A percentile compares a stretch with the other conserved stretches of the same genome.
Evolutionary conservation across 2,797 vertebrate genomes (phyloP).

Genomic region (Enoplosus armatus): DNA sequence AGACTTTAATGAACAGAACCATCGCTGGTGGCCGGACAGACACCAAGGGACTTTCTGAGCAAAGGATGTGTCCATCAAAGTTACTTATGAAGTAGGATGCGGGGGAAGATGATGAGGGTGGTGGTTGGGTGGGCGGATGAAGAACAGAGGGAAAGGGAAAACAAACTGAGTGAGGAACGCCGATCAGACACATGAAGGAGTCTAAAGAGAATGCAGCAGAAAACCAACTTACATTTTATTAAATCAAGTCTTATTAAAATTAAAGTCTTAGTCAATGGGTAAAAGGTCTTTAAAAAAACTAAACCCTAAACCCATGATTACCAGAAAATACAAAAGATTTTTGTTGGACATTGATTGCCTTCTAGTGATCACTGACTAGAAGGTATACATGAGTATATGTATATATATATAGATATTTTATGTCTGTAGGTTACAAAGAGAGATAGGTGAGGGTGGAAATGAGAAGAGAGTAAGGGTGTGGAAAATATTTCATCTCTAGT

Average conservation of each 20-base stretch:
- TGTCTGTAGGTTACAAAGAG: background rate
- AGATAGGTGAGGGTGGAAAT: background rate
- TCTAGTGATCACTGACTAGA: background rate
- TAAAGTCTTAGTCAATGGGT: background rate
- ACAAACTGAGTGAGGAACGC: background rate
- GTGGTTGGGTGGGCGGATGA: conserved; percentile 12
- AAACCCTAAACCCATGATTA: background rate
- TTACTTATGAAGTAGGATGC: conserved; percentile 59
- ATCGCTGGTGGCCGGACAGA: conserved; percentile 57
- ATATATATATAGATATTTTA: no score
- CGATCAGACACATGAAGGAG: background rate
- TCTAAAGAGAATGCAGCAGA: background rate
- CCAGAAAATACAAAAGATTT: background rate
- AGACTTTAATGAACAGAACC: conserved; percentile 79
- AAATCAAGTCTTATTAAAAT: background rate
- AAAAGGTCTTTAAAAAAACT: background rate
- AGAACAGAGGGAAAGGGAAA: conserved; percentile 21
- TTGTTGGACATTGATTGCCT: background rate
- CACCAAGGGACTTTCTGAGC: conserved; percentile 65
- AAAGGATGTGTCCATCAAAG: conserved; percentile 70
- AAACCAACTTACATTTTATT: background rate
- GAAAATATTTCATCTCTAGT: conserved; percentile 21
- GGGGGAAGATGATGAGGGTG: conserved; percentile 31
- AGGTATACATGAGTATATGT: background rate
- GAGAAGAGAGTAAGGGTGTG: background rate